Evolutionary conservation across 2,797 vertebrate species (phyloP).

Genomic region (Dallia pectoralis): DNA sequence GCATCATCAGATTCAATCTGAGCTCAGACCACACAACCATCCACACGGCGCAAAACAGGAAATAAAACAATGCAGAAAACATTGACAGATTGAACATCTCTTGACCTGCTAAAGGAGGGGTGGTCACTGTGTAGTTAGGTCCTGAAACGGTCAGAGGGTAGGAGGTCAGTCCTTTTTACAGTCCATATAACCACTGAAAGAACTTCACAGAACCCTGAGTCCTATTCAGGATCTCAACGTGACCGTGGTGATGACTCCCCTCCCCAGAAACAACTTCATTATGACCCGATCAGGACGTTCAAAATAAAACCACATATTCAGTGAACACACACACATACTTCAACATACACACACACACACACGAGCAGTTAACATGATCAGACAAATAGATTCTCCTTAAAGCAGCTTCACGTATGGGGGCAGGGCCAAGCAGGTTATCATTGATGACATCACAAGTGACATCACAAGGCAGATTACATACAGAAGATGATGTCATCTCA

Average conservation of each 20-base stretch:
- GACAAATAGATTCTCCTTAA: conserved; percentile 33
- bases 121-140: neutral
- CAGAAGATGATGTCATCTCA: conserved; percentile 15
- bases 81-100: neutral
- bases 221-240: neutral
- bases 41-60: too few relatives aligned
- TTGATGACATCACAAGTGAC: conserved; percentile 50
- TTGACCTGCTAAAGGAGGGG: neutral
- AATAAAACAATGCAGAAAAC: neutral
- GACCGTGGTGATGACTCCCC: neutral
- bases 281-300: conserved; percentile 18
- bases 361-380: conserved; percentile 26
- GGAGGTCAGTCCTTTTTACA: neutral
- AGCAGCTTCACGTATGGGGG: conserved; percentile 48
- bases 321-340: conserved; percentile 13
- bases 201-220: neutral
- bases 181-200: neutral
- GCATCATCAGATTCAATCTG: too few relatives aligned
- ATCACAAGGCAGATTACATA: conserved; percentile 34
- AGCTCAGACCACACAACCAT: too few relatives aligned
- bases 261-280: neutral
- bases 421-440: conserved; percentile 19
- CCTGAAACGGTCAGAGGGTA: neutral
- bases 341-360: conserved; percentile 8
- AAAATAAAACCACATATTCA: conserved; percentile 29